Evolutionary conservation across 2,888 invertebrate species (phyloP).

Genomic region (Bibio marci): DNA sequence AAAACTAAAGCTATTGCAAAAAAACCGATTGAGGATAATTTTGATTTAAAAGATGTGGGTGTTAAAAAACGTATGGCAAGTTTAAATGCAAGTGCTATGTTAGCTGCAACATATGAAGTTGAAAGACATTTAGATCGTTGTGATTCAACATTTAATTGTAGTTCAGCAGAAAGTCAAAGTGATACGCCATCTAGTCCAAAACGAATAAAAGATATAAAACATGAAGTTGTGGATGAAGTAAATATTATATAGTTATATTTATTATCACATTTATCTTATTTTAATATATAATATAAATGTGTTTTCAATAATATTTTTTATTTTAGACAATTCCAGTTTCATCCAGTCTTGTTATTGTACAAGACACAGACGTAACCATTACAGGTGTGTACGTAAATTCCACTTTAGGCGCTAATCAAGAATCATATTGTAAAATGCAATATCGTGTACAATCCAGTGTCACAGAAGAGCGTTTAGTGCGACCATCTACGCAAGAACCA

Average conservation of each 20-base stretch:
- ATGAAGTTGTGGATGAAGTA: constrained; percentile 8
- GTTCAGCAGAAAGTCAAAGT: constrained; percentile 4
- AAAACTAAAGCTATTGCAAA: no score
- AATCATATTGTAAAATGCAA: constrained; percentile 77
- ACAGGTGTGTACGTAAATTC: constrained; percentile 68
- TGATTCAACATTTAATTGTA: constrained; percentile 3
- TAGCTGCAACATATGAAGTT: constrained; percentile 75
- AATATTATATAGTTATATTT: not conserved
- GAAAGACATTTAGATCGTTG: constrained; percentile 27
- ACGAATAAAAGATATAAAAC: constrained; percentile 12
- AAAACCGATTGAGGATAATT: constrained; percentile 16
- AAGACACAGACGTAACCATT: constrained; percentile 74
- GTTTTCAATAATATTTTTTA: not conserved
- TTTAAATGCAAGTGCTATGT: constrained; percentile 74
- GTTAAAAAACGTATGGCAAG: constrained; percentile 84
- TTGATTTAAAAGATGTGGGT: constrained; percentile 68
- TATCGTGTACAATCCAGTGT: constrained; percentile 77
- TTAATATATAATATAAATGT: not conserved
- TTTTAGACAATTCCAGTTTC: constrained; percentile 30
- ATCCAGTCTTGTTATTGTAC: constrained; percentile 54
- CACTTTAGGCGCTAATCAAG: constrained; percentile 55
- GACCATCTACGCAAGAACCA: constrained; percentile 28
- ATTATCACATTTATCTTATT: not conserved
- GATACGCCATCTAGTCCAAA: constrained; percentile 3
- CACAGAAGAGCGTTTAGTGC: constrained; percentile 70